A percentile compares a stretch with the other conserved stretches of the same genome.
Evolutionary conservation across 92 coral and sea anemone genomes (phyloP).

Genomic region (Montipora capitata): DNA sequence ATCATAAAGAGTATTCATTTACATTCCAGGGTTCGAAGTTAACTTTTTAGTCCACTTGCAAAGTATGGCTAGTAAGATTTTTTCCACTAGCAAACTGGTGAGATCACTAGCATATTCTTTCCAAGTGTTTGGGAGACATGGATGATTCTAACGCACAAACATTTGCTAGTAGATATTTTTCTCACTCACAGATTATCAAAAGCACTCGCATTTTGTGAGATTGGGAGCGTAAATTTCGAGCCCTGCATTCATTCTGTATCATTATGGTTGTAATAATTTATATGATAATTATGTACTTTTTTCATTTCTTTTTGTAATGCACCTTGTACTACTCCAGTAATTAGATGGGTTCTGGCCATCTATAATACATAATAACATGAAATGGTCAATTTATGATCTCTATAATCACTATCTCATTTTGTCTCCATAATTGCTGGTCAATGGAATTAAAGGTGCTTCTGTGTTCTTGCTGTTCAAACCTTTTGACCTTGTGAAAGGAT

Average conservation of each 20-base stretch:
- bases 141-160: neutral
- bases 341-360: neutral
- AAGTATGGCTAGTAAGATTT: too few relatives aligned
- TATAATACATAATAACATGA: neutral
- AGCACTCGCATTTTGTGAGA: slow-evolving; percentile 7
- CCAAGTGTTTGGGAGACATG: slow-evolving; percentile 14
- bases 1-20: neutral
- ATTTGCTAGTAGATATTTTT: neutral
- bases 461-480: slow-evolving; percentile 60
- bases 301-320: neutral
- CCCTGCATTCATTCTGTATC: neutral
- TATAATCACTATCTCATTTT: neutral
- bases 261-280: too few relatives aligned
- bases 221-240: neutral
- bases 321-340: neutral
- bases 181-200: neutral
- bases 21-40: neutral
- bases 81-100: too few relatives aligned
- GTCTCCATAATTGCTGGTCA: slow-evolving; percentile 33
- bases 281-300: neutral
- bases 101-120: neutral
- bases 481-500: slow-evolving; percentile 68
- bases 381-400: neutral
- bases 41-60: neutral
- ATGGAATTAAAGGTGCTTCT: slow-evolving; percentile 80